A percentile compares a stretch with the other conserved stretches of the same genome.
These are phyloP conservation scores for Notothenia coriiceps DNA, from an alignment of 2,113 vertebrate species.

Conservation along the genomic window DNA sequence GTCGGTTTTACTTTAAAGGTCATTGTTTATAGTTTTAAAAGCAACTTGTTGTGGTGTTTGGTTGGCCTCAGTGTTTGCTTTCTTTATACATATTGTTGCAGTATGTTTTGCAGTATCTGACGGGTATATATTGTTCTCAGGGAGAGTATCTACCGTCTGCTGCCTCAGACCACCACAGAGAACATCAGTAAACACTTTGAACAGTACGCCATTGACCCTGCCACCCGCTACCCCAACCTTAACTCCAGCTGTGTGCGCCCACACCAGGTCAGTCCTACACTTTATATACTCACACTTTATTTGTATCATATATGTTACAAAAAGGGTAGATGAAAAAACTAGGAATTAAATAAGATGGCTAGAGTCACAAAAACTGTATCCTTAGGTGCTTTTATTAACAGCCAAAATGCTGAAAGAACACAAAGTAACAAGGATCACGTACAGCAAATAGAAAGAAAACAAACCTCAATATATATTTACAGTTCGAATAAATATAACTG, in stretches of 20 bases:
- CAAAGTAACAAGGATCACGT: too few species aligned
- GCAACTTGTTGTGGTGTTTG: background rate
- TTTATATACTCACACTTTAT: too few species aligned
- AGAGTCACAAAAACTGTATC: too few species aligned
- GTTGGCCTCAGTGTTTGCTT: background rate
- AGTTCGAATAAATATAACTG: too few species aligned
- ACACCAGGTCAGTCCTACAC: slow-evolving; percentile 88
- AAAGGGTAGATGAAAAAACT: too few species aligned
- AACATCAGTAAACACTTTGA: slow-evolving; percentile 98
- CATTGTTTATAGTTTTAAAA: background rate
- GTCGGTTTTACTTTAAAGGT: background rate
- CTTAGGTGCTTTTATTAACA: too few species aligned
- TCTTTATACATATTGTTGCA: background rate
- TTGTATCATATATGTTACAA: too few species aligned
- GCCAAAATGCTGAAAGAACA: too few species aligned
- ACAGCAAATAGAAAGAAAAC: too few species aligned
- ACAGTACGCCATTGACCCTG: slow-evolving; percentile 93
- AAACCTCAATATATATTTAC: too few species aligned
- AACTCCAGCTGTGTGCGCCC: slow-evolving; percentile 91
- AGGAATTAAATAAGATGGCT: too few species aligned
- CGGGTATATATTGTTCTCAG: slow-evolving; percentile 72
- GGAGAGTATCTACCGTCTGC: slow-evolving; percentile 94
- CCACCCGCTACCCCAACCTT: slow-evolving; percentile 94
- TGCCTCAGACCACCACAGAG: slow-evolving; percentile 96
- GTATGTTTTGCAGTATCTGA: background rate